Conservation (phyloP, 2,113 vertebrate genomes). For the Elachura formosa region DNA sequence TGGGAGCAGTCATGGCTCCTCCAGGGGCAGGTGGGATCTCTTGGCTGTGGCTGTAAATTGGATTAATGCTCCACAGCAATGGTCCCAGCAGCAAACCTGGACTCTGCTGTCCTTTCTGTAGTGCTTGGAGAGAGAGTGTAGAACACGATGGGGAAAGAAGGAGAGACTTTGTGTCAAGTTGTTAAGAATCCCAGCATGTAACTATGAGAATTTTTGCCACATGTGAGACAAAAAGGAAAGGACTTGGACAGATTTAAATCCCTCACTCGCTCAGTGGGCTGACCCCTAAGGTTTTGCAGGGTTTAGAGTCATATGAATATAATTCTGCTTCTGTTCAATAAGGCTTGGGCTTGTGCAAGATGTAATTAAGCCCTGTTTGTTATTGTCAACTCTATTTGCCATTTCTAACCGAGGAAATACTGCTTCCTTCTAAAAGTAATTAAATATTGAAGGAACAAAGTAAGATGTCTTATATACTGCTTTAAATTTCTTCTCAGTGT, state of each 20-base stretch:
- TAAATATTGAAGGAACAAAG: constrained; percentile 45
- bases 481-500: neutral
- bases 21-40: neutral
- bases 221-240: neutral
- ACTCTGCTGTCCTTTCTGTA: neutral
- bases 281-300: neutral
- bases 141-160: neutral
- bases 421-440: constrained; percentile 31
- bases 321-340: neutral
- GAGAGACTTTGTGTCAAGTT: neutral
- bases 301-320: neutral
- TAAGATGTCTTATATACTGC: neutral
- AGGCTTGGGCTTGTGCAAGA: neutral
- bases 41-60: neutral
- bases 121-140: neutral
- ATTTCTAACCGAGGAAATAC: constrained; percentile 17
- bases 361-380: constrained; percentile 13
- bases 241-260: neutral
- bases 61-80: neutral
- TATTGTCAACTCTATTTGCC: constrained; percentile 13
- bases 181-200: neutral
- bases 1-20: neutral
- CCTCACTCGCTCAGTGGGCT: neutral
- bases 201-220: neutral
- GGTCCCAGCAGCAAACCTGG: neutral